These are phyloP conservation scores for Procambarus virginalis DNA, from an alignment of 1,140 invertebrate species.

Conservation along the genomic window DNA sequence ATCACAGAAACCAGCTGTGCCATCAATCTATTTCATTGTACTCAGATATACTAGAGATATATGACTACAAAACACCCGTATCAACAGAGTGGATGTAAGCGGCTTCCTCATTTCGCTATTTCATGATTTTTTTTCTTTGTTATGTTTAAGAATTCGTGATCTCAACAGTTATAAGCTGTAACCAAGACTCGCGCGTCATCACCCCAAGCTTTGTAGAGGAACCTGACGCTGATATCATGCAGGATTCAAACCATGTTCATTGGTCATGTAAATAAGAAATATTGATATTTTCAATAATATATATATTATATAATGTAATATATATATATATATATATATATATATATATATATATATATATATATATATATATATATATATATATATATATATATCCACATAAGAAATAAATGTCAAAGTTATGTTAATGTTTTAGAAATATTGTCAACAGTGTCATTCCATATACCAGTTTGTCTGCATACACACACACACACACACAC, in stretches of 20 bases:
- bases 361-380: conserved; percentile 4
- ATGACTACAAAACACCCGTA: neutral
- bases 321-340: neutral
- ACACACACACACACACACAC: neutral
- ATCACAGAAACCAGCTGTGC: too few relatives aligned
- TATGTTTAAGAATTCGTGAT: neutral
- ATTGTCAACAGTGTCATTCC: conserved; percentile 1
- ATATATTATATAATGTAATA: too few relatives aligned
- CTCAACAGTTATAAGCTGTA: neutral
- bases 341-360: conserved; percentile 8
- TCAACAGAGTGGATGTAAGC: neutral
- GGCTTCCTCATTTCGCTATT: neutral
- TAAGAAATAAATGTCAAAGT: neutral
- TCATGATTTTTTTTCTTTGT: neutral
- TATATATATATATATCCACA: conserved; percentile 2
- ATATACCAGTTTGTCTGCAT: neutral
- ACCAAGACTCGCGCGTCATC: neutral
- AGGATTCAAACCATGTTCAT: neutral
- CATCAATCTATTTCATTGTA: too few relatives aligned
- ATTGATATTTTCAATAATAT: neutral
- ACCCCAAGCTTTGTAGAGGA: too few relatives aligned
- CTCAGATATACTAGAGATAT: neutral
- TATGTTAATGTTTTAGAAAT: neutral
- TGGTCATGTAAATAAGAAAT: neutral
- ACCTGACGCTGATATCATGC: neutral